These are phyloP conservation scores for Drosophila seclusa DNA, from an alignment of 2,888 invertebrate species.

Conservation along the genomic window DNA sequence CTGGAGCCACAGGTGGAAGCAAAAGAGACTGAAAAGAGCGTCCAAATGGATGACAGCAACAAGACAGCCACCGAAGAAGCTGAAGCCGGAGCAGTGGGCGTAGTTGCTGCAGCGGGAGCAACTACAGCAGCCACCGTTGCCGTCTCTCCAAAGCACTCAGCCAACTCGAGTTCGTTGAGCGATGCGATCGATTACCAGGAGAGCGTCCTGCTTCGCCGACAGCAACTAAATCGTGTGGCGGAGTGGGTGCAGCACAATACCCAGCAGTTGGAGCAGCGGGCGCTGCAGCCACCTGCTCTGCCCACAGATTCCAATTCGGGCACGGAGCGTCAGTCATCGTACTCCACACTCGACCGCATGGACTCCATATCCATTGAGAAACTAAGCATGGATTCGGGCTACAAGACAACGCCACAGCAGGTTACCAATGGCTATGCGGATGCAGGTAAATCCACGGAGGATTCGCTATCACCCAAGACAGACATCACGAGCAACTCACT, in stretches of 20 bases:
- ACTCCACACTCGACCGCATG: constrained; percentile 81
- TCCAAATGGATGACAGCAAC: constrained; percentile 28
- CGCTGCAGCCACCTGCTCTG: constrained; percentile 59
- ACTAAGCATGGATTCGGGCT: constrained; percentile 83
- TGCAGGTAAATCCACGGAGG: constrained; percentile 78
- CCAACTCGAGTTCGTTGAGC: constrained; percentile 83
- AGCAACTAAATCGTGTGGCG: constrained; percentile 89
- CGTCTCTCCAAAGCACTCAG: constrained; percentile 78
- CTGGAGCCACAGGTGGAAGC: constrained; percentile 70
- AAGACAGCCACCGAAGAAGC: not conserved
- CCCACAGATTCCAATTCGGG: constrained; percentile 71
- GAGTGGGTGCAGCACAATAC: constrained; percentile 91
- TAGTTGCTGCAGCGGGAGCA: not conserved
- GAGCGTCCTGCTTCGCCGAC: constrained; percentile 87
- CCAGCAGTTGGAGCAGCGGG: constrained; percentile 85
- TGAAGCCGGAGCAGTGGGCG: not conserved
- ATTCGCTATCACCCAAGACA: constrained; percentile 80
- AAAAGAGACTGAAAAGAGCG: constrained; percentile 64
- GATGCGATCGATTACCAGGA: constrained; percentile 84
- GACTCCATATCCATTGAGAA: constrained; percentile 83
- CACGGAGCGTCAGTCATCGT: constrained; percentile 77
- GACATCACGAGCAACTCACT: constrained; percentile 72
- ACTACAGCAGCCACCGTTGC: constrained; percentile 21
- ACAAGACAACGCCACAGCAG: constrained; percentile 83
- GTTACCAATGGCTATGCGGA: constrained; percentile 73